A percentile compares a stretch with the other conserved stretches of the same genome.
These are phyloP conservation scores for Myrmecophaga tridactyla DNA, from an alignment of 2,113 vertebrate genomes.

Conservation along the genomic window DNA sequence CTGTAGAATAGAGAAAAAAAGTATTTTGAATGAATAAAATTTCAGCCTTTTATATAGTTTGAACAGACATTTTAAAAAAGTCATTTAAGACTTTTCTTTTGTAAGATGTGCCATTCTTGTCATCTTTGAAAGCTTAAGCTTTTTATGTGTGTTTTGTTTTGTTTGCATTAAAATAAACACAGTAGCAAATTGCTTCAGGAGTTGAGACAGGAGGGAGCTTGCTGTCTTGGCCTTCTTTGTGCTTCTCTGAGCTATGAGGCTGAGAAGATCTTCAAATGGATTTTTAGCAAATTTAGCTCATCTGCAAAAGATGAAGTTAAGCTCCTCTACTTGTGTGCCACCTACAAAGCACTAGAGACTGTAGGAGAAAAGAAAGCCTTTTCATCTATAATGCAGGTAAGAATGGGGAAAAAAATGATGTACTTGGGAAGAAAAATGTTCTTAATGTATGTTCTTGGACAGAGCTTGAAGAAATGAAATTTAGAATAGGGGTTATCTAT, in stretches of 20 bases:
- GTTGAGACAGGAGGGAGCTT: slow-evolving; percentile 96
- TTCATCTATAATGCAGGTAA: slow-evolving; percentile 98
- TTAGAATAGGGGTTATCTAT: neutral
- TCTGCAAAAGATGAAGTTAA: slow-evolving; percentile 97
- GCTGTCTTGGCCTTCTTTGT: slow-evolving; percentile 96
- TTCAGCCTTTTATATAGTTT: slow-evolving; percentile 46
- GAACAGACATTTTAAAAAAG: slow-evolving; percentile 20
- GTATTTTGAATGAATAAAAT: slow-evolving; percentile 15
- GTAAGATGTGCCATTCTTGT: slow-evolving; percentile 28
- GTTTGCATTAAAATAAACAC: slow-evolving; percentile 71
- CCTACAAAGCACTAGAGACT: slow-evolving; percentile 95
- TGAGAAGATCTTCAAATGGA: slow-evolving; percentile 99
- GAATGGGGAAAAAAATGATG: neutral
- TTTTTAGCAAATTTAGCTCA: slow-evolving; percentile 95
- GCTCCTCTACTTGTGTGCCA: slow-evolving; percentile 94
- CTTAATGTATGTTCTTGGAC: neutral
- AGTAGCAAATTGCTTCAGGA: slow-evolving; percentile 99
- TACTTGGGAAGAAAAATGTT: neutral
- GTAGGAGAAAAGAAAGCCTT: slow-evolving; percentile 98
- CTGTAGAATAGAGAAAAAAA: neutral
- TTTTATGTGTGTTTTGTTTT: slow-evolving; percentile 52
- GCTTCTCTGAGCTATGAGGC: slow-evolving; percentile 96
- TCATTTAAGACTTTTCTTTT: slow-evolving; percentile 28
- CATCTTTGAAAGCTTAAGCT: slow-evolving; percentile 55
- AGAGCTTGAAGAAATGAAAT: neutral